A percentile compares a stretch with the other conserved stretches of the same genome.
These are phyloP conservation scores for Xylota sylvarum DNA, from an alignment of 2,888 invertebrate genomes.

Conservation along the genomic window DNA sequence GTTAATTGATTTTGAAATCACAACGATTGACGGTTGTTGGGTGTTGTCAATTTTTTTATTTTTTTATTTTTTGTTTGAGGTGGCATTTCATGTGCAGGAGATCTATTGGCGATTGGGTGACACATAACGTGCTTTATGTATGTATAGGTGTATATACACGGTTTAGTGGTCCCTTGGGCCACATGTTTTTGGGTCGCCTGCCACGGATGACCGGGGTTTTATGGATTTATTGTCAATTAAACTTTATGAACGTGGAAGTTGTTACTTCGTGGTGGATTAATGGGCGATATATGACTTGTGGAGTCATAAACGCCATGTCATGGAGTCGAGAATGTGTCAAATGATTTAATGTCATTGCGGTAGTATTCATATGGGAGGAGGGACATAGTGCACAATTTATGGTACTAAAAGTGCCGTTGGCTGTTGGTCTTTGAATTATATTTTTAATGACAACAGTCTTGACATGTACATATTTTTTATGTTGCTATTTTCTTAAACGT, in stretches of 20 bases:
- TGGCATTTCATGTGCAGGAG: constrained; percentile 46
- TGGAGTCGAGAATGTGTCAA: constrained; percentile 28
- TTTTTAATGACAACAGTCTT: no score
- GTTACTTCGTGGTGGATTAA: constrained; percentile 42
- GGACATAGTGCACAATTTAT: constrained; percentile 4
- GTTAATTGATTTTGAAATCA: constrained; percentile 53
- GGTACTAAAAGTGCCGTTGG: background rate
- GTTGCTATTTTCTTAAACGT: no score
- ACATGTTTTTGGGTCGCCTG: constrained; percentile 4
- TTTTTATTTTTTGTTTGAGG: no score
- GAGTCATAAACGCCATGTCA: constrained; percentile 52
- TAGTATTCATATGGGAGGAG: background rate
- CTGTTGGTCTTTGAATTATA: background rate
- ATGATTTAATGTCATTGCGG: constrained; percentile 18
- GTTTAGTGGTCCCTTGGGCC: constrained; percentile 40
- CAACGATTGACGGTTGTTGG: constrained; percentile 24
- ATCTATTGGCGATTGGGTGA: constrained; percentile 39
- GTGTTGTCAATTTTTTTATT: constrained; percentile 52
- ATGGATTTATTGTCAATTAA: constrained; percentile 65
- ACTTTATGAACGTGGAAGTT: constrained; percentile 62
- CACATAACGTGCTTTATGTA: constrained; percentile 8
- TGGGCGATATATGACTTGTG: constrained; percentile 44
- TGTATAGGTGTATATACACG: background rate
- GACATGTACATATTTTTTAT: no score
- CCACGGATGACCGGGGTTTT: constrained; percentile 23